These are phyloP conservation scores for Anadara kagoshimensis DNA, from an alignment of 1,140 invertebrate genomes.

Conservation along the genomic window DNA sequence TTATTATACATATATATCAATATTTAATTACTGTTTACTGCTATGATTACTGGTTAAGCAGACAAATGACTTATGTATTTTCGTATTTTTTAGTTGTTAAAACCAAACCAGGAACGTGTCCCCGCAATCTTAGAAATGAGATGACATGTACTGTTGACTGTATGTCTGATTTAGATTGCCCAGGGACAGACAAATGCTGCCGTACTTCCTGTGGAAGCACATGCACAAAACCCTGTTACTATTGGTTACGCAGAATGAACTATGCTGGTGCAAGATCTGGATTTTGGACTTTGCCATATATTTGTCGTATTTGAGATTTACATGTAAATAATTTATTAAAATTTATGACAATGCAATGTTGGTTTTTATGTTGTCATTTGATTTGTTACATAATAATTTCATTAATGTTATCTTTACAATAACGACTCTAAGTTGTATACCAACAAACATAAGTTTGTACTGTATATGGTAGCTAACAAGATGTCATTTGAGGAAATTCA, in stretches of 20 bases:
- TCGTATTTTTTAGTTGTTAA: background rate
- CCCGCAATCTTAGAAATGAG: slow-evolving; percentile 23
- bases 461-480: too few species aligned
- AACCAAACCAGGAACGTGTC: slow-evolving; percentile 33
- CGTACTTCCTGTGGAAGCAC: slow-evolving; percentile 37
- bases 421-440: too few species aligned
- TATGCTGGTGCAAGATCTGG: slow-evolving; percentile 14
- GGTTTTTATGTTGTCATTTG: too few species aligned
- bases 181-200: slow-evolving; percentile 42
- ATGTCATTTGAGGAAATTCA: too few species aligned
- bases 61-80: too few species aligned
- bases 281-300: slow-evolving; percentile 34
- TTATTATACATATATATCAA: too few species aligned
- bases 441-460: too few species aligned
- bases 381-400: too few species aligned
- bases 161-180: slow-evolving; percentile 29
- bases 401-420: too few species aligned
- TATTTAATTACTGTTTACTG: too few species aligned
- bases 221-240: slow-evolving; percentile 39
- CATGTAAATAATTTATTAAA: background rate
- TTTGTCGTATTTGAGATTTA: slow-evolving; percentile 18
- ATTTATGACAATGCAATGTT: too few species aligned
- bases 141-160: slow-evolving; percentile 34
- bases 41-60: too few species aligned
- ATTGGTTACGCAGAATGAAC: slow-evolving; percentile 28